Evolutionary conservation across 2,113 vertebrate species (phyloP), one percentile per base, ranked within the genome.

Genomic region (Planiliza haematocheilus): DNA sequence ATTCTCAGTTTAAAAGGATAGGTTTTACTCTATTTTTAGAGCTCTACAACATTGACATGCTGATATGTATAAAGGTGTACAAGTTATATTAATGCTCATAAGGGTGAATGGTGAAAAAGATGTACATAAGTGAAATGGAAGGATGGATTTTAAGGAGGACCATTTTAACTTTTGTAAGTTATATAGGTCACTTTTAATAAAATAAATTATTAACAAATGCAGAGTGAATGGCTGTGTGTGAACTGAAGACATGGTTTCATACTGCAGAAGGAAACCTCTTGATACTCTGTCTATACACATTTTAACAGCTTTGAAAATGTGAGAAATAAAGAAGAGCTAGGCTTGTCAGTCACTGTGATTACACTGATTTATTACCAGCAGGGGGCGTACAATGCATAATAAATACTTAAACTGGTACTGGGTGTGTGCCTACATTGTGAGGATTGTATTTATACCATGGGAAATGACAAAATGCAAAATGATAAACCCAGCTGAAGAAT

Each of bases 401-500:
- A 65, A 57, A 74, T 9, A 20, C 14, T 76, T 12, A 12, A 14
- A 64, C 11, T 48, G 4, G 0, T 24, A 21, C 4, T 59, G 56
- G 56, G 49, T 43, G 72, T 68, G 65, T 79, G 50, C 45, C 7
- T 34, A 36, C 41, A 14, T 42, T 43, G 2, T 46, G 30, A 77
- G 68, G 53, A 66, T 51, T 50, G 60, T 39, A 56, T 39, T 82
- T 41, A 70, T 63, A 43, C 52, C 13, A 58, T 13, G 55, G 34
- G 38, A 59, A 56, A 70, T 63, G 16, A 64, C 17, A 34, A 70
- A 58, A 75, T 60, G 46, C 16, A 71, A 68, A 62, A 67, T n/a
- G 82, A 75, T 60, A 74, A 86, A 87, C 46, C 18, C 51, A 74
- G 83, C 43, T 60, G 51, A 81, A 68, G 17, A 80, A 72, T 70